A percentile compares a stretch with the other conserved stretches of the same genome.
Evolutionary conservation across 2,888 invertebrate species (phyloP).

Genomic region (Ptilodon capucinus): DNA sequence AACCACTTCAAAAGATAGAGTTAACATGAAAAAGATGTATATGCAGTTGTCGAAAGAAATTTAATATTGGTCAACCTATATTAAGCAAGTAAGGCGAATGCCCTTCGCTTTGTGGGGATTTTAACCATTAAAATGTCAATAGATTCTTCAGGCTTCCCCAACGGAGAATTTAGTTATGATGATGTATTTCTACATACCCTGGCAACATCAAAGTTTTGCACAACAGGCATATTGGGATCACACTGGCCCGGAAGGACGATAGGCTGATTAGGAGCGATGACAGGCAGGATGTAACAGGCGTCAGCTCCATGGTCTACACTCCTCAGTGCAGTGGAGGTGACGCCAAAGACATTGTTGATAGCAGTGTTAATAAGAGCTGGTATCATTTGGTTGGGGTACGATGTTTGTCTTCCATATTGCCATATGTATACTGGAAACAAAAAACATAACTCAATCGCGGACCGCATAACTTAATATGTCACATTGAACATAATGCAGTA

Average conservation of each 20-base stretch:
- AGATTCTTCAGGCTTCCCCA: no score
- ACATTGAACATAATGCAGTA: no score
- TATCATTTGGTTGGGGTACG: constrained; percentile 31
- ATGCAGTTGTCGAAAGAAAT: no score
- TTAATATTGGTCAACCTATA: no score
- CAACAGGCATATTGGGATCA: constrained; percentile 46
- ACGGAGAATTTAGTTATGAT: no score
- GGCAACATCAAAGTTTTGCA: constrained; percentile 49
- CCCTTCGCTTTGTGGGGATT: no score
- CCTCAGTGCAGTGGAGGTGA: constrained; percentile 34
- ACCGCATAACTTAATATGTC: no score
- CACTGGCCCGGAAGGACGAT: constrained; percentile 61
- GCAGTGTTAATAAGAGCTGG: constrained; percentile 37
- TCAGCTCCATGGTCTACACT: constrained; percentile 49
- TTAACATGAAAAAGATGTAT: no score
- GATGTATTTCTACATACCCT: constrained; percentile 56
- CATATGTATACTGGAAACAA: constrained; percentile 57
- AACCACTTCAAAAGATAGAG: no score
- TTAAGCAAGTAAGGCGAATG: no score
- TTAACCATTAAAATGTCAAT: no score
- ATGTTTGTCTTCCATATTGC: constrained; percentile 45
- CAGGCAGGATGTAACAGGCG: constrained; percentile 64
- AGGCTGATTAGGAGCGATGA: constrained; percentile 47
- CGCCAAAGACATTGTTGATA: constrained; percentile 33
- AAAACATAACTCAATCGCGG: not conserved